phyloP scores from a whole-genome alignment of 2,113 vertebrate genomes.

The Cyanoramphus novaezelandiae region DNA sequence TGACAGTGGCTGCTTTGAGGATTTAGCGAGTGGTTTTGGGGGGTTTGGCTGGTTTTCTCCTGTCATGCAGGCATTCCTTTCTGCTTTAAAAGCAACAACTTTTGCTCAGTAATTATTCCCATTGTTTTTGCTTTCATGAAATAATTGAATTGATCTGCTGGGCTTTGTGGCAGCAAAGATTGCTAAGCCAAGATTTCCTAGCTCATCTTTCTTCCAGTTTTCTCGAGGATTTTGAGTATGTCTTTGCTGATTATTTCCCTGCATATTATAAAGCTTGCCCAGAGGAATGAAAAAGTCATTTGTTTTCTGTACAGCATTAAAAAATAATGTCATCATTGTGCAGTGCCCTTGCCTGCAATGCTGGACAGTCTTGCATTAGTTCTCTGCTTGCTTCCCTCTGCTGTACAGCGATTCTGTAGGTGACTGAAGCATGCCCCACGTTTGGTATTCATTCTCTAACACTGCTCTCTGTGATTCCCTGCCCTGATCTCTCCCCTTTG shows the following conservation, averaged over 20 bases:
- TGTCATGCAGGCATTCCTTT: not conserved
- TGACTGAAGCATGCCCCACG: not conserved
- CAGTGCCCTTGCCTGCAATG: not conserved
- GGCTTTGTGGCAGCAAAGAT: not conserved
- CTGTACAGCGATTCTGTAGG: not conserved
- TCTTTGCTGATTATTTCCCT: not conserved
- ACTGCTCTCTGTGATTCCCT: not conserved
- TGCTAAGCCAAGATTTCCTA: not conserved
- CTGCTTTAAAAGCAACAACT: not conserved
- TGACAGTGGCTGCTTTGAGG: not conserved
- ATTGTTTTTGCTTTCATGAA: not conserved
- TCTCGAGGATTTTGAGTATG: not conserved
- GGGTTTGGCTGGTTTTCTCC: not conserved
- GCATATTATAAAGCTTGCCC: not conserved
- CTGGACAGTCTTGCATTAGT: conserved; percentile 10
- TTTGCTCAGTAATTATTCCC: not conserved
- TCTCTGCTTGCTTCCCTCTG: conserved; percentile 36
- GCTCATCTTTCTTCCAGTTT: not conserved
- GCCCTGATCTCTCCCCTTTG: not conserved
- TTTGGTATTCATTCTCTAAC: not conserved
- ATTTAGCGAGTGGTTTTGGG: not conserved
- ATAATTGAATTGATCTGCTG: not conserved
- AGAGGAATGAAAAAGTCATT: conserved; percentile 34
- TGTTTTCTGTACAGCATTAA: conserved; percentile 23
- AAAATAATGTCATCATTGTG: not conserved